phyloP scores from a whole-genome alignment of 1,140 invertebrate genomes.

The Phortica variegata region DNA sequence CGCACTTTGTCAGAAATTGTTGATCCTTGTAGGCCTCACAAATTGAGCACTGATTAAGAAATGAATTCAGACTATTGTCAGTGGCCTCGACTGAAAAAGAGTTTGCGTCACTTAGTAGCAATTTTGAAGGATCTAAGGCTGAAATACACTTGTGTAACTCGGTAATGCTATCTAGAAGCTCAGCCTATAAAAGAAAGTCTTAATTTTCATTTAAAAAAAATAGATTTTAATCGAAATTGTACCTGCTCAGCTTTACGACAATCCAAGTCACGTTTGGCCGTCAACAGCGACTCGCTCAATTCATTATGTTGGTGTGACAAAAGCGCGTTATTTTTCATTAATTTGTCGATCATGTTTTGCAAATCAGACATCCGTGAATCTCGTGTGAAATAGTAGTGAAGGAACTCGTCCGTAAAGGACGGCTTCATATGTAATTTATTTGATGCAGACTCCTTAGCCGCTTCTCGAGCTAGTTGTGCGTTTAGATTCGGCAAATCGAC shows the following conservation, averaged over 20 bases:
- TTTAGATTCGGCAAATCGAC: constrained; percentile 73
- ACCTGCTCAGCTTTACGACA: too few relatives aligned
- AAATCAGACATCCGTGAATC: constrained; percentile 72
- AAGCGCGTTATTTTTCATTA: constrained; percentile 72
- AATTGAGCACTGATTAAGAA: too few relatives aligned
- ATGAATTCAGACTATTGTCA: too few relatives aligned
- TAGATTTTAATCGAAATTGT: too few relatives aligned
- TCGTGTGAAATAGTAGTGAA: constrained; percentile 88
- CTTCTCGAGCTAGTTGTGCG: constrained; percentile 74
- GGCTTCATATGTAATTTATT: constrained; percentile 91
- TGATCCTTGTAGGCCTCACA: constrained; percentile 78
- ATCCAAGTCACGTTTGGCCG: too few relatives aligned
- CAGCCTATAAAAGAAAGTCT: too few relatives aligned
- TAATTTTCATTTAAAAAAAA: too few relatives aligned
- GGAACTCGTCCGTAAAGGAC: constrained; percentile 87
- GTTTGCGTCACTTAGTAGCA: too few relatives aligned
- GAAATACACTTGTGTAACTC: too few relatives aligned
- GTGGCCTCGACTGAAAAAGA: too few relatives aligned
- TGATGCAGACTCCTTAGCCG: constrained; percentile 74
- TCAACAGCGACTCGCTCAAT: constrained; percentile 67
- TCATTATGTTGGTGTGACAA: constrained; percentile 69
- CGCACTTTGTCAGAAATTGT: constrained; percentile 86
- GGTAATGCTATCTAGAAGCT: too few relatives aligned
- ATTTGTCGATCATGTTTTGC: constrained; percentile 70
- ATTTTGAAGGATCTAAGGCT: too few relatives aligned